Conservation (phyloP, 2,113 vertebrate species). For the Mixornis gularis region DNA sequence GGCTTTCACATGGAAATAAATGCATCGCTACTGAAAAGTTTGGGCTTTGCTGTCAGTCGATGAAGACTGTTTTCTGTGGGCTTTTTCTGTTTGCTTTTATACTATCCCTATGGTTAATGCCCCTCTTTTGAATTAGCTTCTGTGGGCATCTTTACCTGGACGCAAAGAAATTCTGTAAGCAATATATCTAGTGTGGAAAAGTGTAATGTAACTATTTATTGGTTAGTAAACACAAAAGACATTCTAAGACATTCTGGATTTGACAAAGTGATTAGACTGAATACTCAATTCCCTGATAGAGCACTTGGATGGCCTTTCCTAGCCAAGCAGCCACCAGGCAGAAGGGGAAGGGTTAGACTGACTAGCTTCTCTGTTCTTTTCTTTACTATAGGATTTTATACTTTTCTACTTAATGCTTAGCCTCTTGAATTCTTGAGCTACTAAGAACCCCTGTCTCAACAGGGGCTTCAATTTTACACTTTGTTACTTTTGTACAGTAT, state of each 20-base stretch:
- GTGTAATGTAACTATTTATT: neutral
- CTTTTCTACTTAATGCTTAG: neutral
- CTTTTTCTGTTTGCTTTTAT: neutral
- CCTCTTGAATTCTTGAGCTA: neutral
- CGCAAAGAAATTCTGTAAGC: neutral
- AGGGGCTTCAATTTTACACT: neutral
- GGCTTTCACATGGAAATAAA: neutral
- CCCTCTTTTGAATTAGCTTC: neutral
- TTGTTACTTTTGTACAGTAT: neutral
- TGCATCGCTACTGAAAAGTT: neutral
- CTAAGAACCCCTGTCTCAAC: neutral
- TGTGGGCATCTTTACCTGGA: neutral
- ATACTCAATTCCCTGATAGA: neutral
- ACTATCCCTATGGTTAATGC: neutral
- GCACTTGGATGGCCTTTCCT: neutral
- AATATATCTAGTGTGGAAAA: neutral
- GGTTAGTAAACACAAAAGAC: neutral
- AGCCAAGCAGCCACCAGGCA: neutral
- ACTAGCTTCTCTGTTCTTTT: neutral
- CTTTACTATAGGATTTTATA: neutral
- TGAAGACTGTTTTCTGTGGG: neutral
- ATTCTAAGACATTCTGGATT: neutral
- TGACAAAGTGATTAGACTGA: neutral
- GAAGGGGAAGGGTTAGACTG: neutral
- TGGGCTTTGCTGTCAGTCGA: fast-evolving